These are phyloP conservation scores for Bothrops jararaca DNA, from an alignment of 2,113 vertebrate species.

Conservation along the genomic window DNA sequence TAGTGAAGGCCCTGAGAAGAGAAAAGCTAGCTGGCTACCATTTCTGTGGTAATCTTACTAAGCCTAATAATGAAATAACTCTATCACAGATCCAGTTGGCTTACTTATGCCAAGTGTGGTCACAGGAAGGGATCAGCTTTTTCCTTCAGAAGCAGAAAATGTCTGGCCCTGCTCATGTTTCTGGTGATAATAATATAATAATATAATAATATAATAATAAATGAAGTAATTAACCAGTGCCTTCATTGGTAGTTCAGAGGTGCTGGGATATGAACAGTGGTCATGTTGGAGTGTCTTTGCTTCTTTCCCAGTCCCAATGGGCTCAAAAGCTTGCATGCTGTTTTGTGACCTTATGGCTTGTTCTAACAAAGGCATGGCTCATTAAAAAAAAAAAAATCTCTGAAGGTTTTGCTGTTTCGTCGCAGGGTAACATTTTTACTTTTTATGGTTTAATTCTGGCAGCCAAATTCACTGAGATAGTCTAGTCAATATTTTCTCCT, in stretches of 20 bases:
- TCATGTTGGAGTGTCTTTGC: not conserved
- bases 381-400: not conserved
- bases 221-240: not conserved
- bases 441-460: not conserved
- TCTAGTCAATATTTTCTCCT: not conserved
- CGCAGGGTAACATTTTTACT: not conserved
- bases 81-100: not conserved
- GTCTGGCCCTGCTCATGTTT: not conserved
- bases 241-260: not conserved
- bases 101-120: not conserved
- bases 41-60: not conserved
- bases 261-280: not conserved
- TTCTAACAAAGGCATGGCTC: not conserved
- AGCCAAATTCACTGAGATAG: not conserved
- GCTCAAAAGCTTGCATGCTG: not conserved
- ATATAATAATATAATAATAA: slow-evolving; percentile 1
- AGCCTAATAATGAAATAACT: not conserved
- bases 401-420: not conserved
- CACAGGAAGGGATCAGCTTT: not conserved
- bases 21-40: not conserved
- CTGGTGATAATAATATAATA: not conserved
- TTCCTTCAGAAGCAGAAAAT: not conserved
- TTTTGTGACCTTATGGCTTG: not conserved
- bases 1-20: not conserved
- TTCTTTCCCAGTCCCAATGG: not conserved